A percentile compares a stretch with the other conserved stretches of the same genome.
phyloP scores from a whole-genome alignment of 2,888 invertebrate genomes.

The Euzophera pinguis region DNA sequence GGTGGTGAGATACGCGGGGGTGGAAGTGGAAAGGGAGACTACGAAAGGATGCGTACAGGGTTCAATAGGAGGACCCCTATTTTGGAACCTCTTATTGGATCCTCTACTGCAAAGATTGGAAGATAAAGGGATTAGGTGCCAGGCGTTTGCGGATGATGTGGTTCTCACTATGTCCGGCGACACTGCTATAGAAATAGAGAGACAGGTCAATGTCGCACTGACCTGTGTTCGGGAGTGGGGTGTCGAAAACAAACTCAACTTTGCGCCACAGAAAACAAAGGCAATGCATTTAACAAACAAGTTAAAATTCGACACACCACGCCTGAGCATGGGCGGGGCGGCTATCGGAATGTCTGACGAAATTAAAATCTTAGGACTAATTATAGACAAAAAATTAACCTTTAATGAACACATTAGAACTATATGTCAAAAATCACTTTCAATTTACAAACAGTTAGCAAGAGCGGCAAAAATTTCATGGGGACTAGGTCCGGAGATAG shows the following conservation, averaged over 20 bases:
- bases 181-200: neutral
- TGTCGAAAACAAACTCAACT: neutral
- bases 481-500: neutral
- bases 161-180: neutral
- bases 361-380: neutral
- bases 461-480: neutral
- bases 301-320: neutral
- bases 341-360: neutral
- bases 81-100: neutral
- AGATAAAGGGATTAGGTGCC: neutral
- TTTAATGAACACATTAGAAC: neutral
- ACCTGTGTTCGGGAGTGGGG: neutral
- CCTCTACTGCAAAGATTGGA: neutral
- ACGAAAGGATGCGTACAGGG: neutral
- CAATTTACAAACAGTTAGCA: neutral
- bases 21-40: neutral
- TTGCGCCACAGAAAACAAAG: neutral
- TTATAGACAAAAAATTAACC: neutral
- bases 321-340: neutral
- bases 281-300: neutral
- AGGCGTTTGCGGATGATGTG: neutral
- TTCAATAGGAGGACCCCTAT: neutral
- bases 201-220: neutral
- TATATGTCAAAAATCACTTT: neutral
- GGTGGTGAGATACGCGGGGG: neutral